Evolutionary conservation across 1,140 invertebrate species (phyloP).

Genomic region (Drosophila athabasca): DNA sequence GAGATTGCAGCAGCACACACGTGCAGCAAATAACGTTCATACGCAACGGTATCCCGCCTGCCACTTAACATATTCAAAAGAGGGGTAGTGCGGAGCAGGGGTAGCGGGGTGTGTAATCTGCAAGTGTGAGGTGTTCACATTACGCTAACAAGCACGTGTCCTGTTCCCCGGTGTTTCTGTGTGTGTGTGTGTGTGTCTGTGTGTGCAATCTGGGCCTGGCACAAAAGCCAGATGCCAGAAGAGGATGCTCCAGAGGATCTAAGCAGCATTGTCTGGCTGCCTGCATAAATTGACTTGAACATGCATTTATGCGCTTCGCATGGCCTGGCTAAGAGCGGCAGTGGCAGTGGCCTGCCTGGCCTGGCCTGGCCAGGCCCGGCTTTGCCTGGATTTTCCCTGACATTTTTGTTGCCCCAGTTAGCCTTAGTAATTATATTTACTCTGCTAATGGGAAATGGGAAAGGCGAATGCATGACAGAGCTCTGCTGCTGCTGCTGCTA

Average conservation of each 20-base stretch:
- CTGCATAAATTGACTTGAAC: slow-evolving; percentile 51
- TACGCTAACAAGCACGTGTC: slow-evolving; percentile 49
- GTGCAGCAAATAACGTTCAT: slow-evolving; percentile 58
- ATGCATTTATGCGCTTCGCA: slow-evolving; percentile 50
- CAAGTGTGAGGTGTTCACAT: slow-evolving; percentile 32
- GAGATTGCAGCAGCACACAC: slow-evolving; percentile 14
- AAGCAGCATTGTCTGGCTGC: slow-evolving; percentile 48
- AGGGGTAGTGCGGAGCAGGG: not conserved
- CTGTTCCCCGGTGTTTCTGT: slow-evolving; percentile 7
- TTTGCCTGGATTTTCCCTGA: slow-evolving; percentile 19
- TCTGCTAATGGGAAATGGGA: slow-evolving; percentile 49
- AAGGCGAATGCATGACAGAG: slow-evolving; percentile 5
- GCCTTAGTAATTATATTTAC: slow-evolving; percentile 72
- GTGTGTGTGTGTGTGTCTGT: slow-evolving; percentile 12
- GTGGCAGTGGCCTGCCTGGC: not conserved
- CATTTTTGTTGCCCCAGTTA: slow-evolving; percentile 65
- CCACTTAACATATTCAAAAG: slow-evolving; percentile 68
- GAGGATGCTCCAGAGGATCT: slow-evolving; percentile 53
- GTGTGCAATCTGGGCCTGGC: slow-evolving; percentile 41
- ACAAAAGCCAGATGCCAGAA: slow-evolving; percentile 24
- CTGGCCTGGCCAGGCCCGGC: not conserved
- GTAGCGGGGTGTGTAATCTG: slow-evolving; percentile 15
- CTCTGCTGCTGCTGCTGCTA: slow-evolving; percentile 29
- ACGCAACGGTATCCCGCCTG: slow-evolving; percentile 46
- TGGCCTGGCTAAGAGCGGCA: not conserved